Conservation (phyloP, 37 sponge, comb jelly and placozoan genomes). For the Beroe ovata region DNA sequence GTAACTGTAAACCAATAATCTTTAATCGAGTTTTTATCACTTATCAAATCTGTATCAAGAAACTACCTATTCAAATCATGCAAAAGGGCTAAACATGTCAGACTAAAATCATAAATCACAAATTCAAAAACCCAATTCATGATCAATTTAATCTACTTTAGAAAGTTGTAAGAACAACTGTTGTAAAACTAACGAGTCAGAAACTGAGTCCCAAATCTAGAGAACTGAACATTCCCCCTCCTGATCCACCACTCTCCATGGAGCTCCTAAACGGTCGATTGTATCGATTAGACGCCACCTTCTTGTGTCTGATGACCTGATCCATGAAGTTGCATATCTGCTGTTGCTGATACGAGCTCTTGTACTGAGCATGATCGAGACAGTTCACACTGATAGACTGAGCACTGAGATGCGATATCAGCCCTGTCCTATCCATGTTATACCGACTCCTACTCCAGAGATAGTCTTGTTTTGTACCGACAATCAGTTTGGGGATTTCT, state of each 20-base stretch:
- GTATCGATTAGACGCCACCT: not conserved
- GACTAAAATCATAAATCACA: too few relatives aligned
- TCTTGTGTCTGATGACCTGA: constrained; percentile 60
- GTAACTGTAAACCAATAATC: too few relatives aligned
- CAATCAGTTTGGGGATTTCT: constrained; percentile 46
- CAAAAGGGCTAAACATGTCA: too few relatives aligned
- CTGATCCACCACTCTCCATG: not conserved
- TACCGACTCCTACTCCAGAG: constrained; percentile 59
- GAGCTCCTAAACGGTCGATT: constrained; percentile 28
- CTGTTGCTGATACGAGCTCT: constrained; percentile 48
- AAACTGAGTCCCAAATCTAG: constrained; percentile 29
- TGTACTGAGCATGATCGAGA: constrained; percentile 32
- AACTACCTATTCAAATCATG: too few relatives aligned
- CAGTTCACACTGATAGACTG: constrained; percentile 48
- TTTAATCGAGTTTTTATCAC: too few relatives aligned
- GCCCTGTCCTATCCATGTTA: constrained; percentile 14
- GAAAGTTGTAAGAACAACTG: too few relatives aligned
- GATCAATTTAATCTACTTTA: too few relatives aligned
- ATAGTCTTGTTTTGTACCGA: constrained; percentile 53
- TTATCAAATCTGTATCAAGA: too few relatives aligned
- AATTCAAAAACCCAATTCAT: too few relatives aligned
- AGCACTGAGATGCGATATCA: constrained; percentile 21
- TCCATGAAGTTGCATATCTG: constrained; percentile 47
- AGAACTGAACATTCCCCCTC: constrained; percentile 6
- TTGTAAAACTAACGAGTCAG: too few relatives aligned